Conservation (phyloP, 2,797 vertebrate species). For the Cirrhinus mrigala region DNA sequence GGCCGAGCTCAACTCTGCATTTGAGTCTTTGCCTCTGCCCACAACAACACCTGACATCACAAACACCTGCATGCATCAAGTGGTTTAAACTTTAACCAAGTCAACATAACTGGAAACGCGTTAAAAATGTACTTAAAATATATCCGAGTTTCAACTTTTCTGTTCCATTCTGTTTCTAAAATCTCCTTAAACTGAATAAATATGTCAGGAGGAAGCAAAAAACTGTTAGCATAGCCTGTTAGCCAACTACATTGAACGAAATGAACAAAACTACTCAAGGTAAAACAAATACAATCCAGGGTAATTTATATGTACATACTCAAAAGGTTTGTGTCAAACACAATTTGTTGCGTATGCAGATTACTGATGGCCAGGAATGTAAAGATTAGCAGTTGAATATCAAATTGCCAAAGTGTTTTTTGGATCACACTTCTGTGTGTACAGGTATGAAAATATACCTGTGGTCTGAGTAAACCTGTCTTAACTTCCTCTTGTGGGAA, state of each 20-base stretch:
- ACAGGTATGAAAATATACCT: background rate
- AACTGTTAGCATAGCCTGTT: background rate
- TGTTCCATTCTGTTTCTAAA: background rate
- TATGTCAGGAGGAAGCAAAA: background rate
- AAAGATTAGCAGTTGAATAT: background rate
- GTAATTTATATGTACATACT: background rate
- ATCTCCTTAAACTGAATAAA: background rate
- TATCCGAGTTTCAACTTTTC: background rate
- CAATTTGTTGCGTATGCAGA: background rate
- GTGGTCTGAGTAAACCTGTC: background rate
- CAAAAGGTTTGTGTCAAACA: background rate
- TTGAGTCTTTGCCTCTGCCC: background rate
- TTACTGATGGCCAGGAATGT: background rate
- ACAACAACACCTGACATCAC: background rate
- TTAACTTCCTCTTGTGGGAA: background rate
- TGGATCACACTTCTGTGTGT: background rate
- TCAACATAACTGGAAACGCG: background rate
- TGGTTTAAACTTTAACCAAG: background rate
- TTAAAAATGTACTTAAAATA: background rate
- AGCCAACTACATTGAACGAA: background rate
- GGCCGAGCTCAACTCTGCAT: too few relatives aligned
- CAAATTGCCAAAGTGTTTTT: background rate
- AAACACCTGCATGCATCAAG: background rate
- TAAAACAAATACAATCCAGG: background rate
- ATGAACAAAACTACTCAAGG: background rate